Percentiles rank a stretch among this genome's conserved stretches.
Conservation (phyloP, 2,888 invertebrate genomes). For the Macaria liturata region DNA sequence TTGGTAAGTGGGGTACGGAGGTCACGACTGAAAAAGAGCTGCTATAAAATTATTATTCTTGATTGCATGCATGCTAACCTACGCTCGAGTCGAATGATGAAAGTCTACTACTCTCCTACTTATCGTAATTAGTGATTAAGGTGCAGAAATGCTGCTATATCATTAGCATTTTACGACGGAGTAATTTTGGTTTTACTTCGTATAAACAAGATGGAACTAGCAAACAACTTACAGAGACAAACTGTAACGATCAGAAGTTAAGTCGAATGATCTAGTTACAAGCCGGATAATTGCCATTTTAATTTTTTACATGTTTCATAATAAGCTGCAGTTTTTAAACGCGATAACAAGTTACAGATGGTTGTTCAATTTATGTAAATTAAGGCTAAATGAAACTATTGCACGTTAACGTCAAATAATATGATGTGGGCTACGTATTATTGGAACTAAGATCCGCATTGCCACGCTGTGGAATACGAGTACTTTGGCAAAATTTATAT, state of each 20-base stretch:
- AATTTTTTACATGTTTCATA: too few species aligned
- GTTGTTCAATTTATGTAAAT: too few species aligned
- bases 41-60: slow-evolving; percentile 29
- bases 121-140: slow-evolving; percentile 4
- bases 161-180: slow-evolving; percentile 8
- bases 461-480: too few species aligned
- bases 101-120: slow-evolving; percentile 9
- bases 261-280: background rate
- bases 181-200: slow-evolving; percentile 3
- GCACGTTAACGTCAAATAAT: too few species aligned
- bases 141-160: background rate
- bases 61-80: background rate
- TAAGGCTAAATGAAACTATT: too few species aligned
- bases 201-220: background rate
- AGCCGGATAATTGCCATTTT: background rate
- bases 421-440: too few species aligned
- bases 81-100: background rate
- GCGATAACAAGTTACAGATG: too few species aligned
- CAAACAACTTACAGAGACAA: background rate
- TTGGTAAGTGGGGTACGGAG: slow-evolving; percentile 28
- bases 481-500: too few species aligned
- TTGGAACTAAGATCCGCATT: too few species aligned
- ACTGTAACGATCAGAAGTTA: slow-evolving; percentile 2
- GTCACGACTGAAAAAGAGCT: slow-evolving; percentile 35
- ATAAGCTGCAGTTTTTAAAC: too few species aligned